Evolutionary conservation across 2,888 invertebrate genomes (phyloP).

Genomic region (Pollenia amentaria): DNA sequence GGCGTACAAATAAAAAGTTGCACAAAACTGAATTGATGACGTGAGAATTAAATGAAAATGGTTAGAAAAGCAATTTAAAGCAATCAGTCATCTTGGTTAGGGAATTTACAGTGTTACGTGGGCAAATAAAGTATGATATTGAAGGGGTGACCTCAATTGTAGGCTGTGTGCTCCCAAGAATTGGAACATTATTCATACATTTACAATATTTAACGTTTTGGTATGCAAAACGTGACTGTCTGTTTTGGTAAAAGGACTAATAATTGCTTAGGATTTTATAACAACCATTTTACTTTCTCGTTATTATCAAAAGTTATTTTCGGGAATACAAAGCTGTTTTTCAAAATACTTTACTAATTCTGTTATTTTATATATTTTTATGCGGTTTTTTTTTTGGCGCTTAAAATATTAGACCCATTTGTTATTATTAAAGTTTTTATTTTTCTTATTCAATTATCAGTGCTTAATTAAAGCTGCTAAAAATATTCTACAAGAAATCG

Average conservation of each 20-base stretch:
- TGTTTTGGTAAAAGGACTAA: not conserved
- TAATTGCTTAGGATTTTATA: too few relatives aligned
- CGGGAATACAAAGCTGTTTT: too few relatives aligned
- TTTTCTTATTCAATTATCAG: conserved; percentile 1
- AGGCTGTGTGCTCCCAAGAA: not conserved
- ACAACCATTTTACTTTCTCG: too few relatives aligned
- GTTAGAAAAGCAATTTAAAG: conserved; percentile 78
- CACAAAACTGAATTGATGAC: conserved; percentile 11
- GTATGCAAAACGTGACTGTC: conserved; percentile 49
- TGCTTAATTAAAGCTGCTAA: conserved; percentile 31
- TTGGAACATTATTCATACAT: conserved; percentile 12
- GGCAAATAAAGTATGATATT: not conserved
- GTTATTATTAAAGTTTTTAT: not conserved
- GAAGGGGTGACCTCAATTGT: too few relatives aligned
- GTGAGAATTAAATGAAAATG: conserved; percentile 71
- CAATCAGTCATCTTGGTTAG: conserved; percentile 77
- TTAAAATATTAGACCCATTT: not conserved
- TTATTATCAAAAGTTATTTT: too few relatives aligned
- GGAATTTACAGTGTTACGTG: conserved; percentile 18
- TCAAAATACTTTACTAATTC: too few relatives aligned
- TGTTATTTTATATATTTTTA: too few relatives aligned
- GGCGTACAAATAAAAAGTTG: not conserved
- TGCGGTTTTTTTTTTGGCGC: too few relatives aligned
- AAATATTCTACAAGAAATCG: not conserved
- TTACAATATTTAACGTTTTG: conserved; percentile 23